Evolutionary conservation across 2,888 invertebrate genomes (phyloP).

Genomic region (Marronus borbonicus): DNA sequence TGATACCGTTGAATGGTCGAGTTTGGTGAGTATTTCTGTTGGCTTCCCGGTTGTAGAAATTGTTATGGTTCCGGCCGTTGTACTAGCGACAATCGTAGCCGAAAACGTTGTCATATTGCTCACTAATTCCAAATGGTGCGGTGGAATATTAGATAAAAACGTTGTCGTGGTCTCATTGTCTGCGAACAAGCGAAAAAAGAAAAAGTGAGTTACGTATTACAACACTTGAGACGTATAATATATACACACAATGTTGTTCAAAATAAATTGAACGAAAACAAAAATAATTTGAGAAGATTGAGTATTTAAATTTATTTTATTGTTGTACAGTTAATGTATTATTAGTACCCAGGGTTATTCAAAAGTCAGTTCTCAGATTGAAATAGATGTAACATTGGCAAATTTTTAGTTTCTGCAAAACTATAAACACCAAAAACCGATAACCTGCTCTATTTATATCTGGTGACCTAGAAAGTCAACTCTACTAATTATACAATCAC

Average conservation of each 20-base stretch:
- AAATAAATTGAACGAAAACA: not conserved
- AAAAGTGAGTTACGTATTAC: slow-evolving; percentile 19
- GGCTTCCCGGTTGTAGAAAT: slow-evolving; percentile 50
- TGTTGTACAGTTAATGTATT: too few species aligned
- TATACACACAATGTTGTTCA: not conserved
- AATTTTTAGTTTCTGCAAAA: too few species aligned
- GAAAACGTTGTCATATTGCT: slow-evolving; percentile 50
- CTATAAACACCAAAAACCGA: too few species aligned
- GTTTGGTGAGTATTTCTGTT: slow-evolving; percentile 47
- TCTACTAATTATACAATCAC: too few species aligned
- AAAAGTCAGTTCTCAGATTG: too few species aligned
- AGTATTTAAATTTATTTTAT: too few species aligned
- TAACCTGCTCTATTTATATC: too few species aligned
- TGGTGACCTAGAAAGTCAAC: too few species aligned
- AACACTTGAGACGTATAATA: not conserved
- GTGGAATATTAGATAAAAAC: slow-evolving; percentile 54
- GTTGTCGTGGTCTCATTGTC: slow-evolving; percentile 58
- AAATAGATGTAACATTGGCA: too few species aligned
- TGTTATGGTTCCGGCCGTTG: slow-evolving; percentile 48
- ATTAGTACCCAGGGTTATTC: too few species aligned
- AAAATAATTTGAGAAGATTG: too few species aligned
- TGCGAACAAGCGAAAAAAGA: slow-evolving; percentile 51
- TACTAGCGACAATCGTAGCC: slow-evolving; percentile 48
- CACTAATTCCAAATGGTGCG: slow-evolving; percentile 53
- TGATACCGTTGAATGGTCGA: slow-evolving; percentile 50